A percentile compares a stretch with the other conserved stretches of the same genome.
phyloP scores from a whole-genome alignment of 1,140 invertebrate species.

The Hyphantria cunea region DNA sequence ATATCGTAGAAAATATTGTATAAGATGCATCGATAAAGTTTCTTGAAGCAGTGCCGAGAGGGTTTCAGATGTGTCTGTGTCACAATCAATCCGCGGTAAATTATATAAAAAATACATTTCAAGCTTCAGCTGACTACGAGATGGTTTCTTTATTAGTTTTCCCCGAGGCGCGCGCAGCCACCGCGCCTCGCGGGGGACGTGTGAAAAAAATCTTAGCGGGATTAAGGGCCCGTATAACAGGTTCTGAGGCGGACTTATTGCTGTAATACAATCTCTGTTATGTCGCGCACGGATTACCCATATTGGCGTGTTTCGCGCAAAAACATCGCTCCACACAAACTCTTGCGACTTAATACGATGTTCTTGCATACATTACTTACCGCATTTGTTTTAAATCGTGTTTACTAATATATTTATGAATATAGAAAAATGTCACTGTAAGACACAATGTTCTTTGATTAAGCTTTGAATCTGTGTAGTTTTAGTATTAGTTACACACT shows the following conservation, averaged over 20 bases:
- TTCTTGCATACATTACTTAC: conserved; percentile 12
- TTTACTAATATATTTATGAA: too few species aligned
- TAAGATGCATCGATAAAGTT: too few species aligned
- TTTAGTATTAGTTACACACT: too few species aligned
- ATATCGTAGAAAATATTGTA: too few species aligned
- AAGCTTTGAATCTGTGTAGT: too few species aligned
- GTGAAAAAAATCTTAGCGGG: conserved; percentile 73
- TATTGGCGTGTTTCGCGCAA: conserved; percentile 58
- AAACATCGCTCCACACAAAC: conserved; percentile 36
- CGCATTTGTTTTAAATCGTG: too few species aligned
- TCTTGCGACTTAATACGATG: conserved; percentile 36
- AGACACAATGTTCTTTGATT: too few species aligned
- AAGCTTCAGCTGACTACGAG: conserved; percentile 75
- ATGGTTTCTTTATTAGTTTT: conserved; percentile 82
- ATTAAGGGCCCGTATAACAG: conserved; percentile 74
- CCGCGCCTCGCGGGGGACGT: conserved; percentile 60
- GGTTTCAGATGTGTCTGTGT: conserved; percentile 51
- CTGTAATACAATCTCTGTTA: conserved; percentile 79
- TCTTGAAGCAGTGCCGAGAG: neutral
- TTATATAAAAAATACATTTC: conserved; percentile 82
- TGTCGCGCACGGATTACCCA: conserved; percentile 71
- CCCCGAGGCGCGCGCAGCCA: conserved; percentile 50
- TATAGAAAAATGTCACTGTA: too few species aligned
- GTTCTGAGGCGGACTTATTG: conserved; percentile 71
- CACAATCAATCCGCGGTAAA: conserved; percentile 75